Base-by-base conservation (phyloP, 2,797 vertebrate species). In the Lutjanus argentimaculatus region DNA sequence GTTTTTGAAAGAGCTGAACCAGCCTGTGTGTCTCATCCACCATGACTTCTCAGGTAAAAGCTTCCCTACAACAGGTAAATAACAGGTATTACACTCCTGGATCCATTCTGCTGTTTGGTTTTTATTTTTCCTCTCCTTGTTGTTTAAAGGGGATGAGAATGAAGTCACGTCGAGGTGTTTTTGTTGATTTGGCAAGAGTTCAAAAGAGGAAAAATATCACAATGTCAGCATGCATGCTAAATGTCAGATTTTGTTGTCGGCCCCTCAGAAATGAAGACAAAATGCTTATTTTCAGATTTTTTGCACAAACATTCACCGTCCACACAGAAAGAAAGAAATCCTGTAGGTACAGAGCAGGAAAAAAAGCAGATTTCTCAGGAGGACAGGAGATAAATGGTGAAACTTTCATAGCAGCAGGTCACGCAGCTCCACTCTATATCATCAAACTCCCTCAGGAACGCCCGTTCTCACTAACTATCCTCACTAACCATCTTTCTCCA, bases 361-460 rank as follows among this genome's bases (percentile, higher is more conserved):
- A 45, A 11, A 21, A 58, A 5, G 42, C 25, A 30, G 16, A 61
- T 51, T 79, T 21, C 62, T 21, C 30, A n/a, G 45, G 75, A 72
- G 62, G 16, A 15, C 8, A 1, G 12, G 1, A 79, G 79, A 84
- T 76, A 19, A 57, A 81, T 30, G 25, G 25, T 40, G 55, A 71
- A 5, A 67, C 16, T 22, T 22, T 8, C 1, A 13, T 77, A 30
- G 42, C 69, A 75, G 72, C 77, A 36, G 71, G 79, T 83, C 81
- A 73, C 78, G n/a, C 66, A 21, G 63, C 46, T 51, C 16, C 1
- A 52, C 73, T 52, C 59, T 81, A 14, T 6, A 76, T 85, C 77
- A 66, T 61, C 52, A 10, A 19, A 64, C 52, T 84, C 81, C 73
- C 75, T 15, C 21, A 10, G 75, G 83, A 85, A 4, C 3, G 0